Evolutionary conservation across 2,888 invertebrate genomes (phyloP), one percentile per base, ranked within the genome.

Genomic region (Eilema depressum): DNA sequence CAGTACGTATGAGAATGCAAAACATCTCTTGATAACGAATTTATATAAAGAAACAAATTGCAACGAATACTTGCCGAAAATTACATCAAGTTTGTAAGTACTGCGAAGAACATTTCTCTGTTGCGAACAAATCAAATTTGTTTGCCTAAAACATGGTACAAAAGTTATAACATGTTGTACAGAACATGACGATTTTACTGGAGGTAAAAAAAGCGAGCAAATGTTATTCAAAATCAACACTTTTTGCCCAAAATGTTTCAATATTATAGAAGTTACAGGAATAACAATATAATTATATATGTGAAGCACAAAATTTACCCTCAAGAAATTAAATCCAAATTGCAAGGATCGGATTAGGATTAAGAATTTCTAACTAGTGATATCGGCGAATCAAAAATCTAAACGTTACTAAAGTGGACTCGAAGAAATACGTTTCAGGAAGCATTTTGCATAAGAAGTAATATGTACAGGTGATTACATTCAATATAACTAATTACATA

Each of bases 401-500:
- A 37, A 12, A 1, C 37, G 11, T 37, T 4, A 7, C 11, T 37
- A 11, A n/a, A n/a, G n/a, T n/a, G n/a, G n/a, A 61, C n/a, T n/a
- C 14, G 7, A 53, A 53, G 26, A 59, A 59, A 12, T 14, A 59
- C 14, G 5, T n/a, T 41, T 57, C 41, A 64, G 65, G 72, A 14
- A 59, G 26, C 14, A 59, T 17, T 59, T 14, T 5, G 25, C 59
- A 17, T 59, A 26, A 0, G 12, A 25, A 25, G 23, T 3, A 33
- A 62, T 14, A 26, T 20, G 28, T 61, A 26, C n/a, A 41, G 17
- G 25, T 63, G 53, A 30, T 70, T 62, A 25, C 57, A 66, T 66
- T 57, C 68, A 72, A 72, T 65, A 37, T 10, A 71, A 37, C 70
- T 63, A 74, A 71, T 68, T 67, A 69, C 65, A 68, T 68, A 79